Base-by-base conservation (phyloP, 1,140 invertebrate genomes). In the Archivesica marissinica region DNA sequence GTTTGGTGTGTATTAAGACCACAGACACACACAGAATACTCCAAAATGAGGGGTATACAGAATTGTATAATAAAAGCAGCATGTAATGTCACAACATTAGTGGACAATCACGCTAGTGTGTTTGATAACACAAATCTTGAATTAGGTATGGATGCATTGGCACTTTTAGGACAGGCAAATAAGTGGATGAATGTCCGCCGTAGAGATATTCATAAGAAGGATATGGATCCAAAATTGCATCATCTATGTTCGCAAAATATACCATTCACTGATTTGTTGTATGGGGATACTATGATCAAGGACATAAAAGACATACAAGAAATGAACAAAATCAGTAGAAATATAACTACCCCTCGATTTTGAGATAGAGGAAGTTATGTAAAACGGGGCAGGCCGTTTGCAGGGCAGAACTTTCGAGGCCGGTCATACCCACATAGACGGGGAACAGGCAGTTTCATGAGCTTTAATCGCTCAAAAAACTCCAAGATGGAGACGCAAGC, bases 181-280 rank as follows among this genome's bases (percentile, higher is more conserved):
- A 66, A 66, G 35, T 66, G 61, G 61, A 66, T 66, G 7, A 66
- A 6, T 66, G 61, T n/a, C n/a, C 20, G 61, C 28, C 4, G 61
- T 7, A 66, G 35, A 66, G 61, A 66, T 4, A 17, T 33, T 2
- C 61, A 66, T 6, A 66, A 33, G 28, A 66, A 28, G 61, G 61
- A 66, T 33, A 66, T 66, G 28, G 61, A 66, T 28, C 28, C 61
- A n/a, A 66, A 66, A 38, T 28, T 66, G 6, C 61, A 66, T 28
- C 28, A 66, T 66, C n/a, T 66, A n/a, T 66, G 61, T 66, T 30
- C 35, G 3, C 35, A 17, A 4, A 33, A 25, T 15, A 66, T 3
- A 7, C 6, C 6, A 4, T 66, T 33, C 25, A 66, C 61, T 30
- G 61, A 66, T 7, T 4, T 4, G 13, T 25, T 66, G 9, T 33